Conservation (phyloP, 1,140 invertebrate species). For the Hyposmocoma kahamanoa region DNA sequence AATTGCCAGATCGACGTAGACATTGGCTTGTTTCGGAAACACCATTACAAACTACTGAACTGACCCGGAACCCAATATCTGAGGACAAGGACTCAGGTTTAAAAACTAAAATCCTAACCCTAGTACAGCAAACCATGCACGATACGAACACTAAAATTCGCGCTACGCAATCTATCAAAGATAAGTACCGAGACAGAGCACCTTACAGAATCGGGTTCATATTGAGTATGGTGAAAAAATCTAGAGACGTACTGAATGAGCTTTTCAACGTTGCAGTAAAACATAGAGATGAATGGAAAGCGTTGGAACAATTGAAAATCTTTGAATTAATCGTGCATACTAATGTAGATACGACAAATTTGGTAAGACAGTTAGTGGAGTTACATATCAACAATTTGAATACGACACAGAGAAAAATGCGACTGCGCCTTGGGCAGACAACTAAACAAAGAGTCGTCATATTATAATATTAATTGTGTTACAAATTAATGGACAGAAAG, state of each 20-base stretch:
- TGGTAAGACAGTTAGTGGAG: conserved; percentile 50
- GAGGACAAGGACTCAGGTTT: conserved; percentile 37
- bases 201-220: conserved; percentile 53
- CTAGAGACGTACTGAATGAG: conserved; percentile 49
- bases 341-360: conserved; percentile 50
- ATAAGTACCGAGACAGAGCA: conserved; percentile 21
- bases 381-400: conserved; percentile 38
- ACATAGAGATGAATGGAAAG: conserved; percentile 51
- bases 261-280: conserved; percentile 55
- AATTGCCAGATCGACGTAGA: no score
- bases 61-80: neutral
- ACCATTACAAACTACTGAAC: neutral
- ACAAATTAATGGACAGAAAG: no score
- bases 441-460: no score
- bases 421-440: no score
- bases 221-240: conserved; percentile 48
- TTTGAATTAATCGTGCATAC: conserved; percentile 56
- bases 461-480: no score
- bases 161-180: conserved; percentile 27
- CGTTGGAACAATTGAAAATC: conserved; percentile 52
- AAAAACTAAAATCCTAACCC: conserved; percentile 41
- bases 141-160: conserved; percentile 40
- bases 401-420: no score
- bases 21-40: neutral
- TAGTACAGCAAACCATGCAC: conserved; percentile 43